Evolutionary conservation across 2,888 invertebrate genomes (phyloP).

Genomic region (Crocallis elinguaria): DNA sequence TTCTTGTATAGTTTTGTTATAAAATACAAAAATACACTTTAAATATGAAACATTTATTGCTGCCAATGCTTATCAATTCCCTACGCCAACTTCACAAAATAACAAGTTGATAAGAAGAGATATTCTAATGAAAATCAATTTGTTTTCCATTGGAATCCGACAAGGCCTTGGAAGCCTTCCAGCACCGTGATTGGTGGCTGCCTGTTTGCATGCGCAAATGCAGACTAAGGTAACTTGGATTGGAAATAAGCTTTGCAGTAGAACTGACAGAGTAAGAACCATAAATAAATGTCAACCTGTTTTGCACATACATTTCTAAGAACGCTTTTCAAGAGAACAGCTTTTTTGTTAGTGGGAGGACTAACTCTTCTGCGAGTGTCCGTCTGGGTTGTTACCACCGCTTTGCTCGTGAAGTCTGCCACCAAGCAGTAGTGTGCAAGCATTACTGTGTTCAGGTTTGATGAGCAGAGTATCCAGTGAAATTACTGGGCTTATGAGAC

Average conservation of each 20-base stretch:
- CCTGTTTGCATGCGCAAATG: constrained; percentile 19
- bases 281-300: constrained; percentile 5
- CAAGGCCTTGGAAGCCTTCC: constrained; percentile 31
- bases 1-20: too few species aligned
- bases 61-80: not conserved
- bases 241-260: not conserved
- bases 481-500: too few species aligned
- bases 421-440: too few species aligned
- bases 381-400: too few species aligned
- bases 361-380: too few species aligned
- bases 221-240: constrained; percentile 7
- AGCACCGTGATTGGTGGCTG: constrained; percentile 23
- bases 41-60: too few species aligned
- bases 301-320: not conserved
- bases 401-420: too few species aligned
- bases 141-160: constrained; percentile 16
- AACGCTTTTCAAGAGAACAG: too few species aligned
- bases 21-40: too few species aligned
- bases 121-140: constrained; percentile 26
- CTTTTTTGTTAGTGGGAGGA: too few species aligned
- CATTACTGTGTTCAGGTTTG: too few species aligned
- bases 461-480: too few species aligned
- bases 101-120: not conserved
- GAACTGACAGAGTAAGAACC: not conserved
- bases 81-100: not conserved